Evolutionary conservation across 2,113 vertebrate genomes (phyloP).

Genomic region (Etia nguti): DNA sequence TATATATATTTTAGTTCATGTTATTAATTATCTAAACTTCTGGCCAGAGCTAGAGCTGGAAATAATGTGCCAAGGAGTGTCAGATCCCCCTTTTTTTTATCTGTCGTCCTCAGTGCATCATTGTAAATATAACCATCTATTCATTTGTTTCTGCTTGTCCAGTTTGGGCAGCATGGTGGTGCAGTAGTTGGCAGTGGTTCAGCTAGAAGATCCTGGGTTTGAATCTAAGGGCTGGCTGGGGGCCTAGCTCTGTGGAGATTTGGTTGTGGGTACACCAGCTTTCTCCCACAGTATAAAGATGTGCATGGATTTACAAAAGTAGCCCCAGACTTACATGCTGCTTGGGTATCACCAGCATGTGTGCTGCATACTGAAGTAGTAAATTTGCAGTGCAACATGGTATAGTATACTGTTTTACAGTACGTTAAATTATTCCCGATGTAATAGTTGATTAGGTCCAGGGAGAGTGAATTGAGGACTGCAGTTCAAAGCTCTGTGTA

Average conservation of each 20-base stretch:
- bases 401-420: neutral
- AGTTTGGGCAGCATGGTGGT: neutral
- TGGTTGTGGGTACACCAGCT: neutral
- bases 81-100: neutral
- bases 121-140: neutral
- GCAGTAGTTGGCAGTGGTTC: neutral
- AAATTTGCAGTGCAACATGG: neutral
- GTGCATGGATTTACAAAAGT: neutral
- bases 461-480: neutral
- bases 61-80: neutral
- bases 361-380: neutral
- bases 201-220: neutral
- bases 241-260: neutral
- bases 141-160: neutral
- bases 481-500: neutral
- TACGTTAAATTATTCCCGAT: neutral
- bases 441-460: neutral
- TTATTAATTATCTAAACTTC: neutral
- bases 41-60: neutral
- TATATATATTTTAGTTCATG: too few relatives aligned
- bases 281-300: neutral
- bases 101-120: neutral
- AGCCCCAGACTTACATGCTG: neutral
- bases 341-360: neutral
- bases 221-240: neutral